Percentiles rank a stretch among this genome's conserved stretches.
phyloP scores from a whole-genome alignment of 2,888 invertebrate species.

The Andrena chrysosceles region DNA sequence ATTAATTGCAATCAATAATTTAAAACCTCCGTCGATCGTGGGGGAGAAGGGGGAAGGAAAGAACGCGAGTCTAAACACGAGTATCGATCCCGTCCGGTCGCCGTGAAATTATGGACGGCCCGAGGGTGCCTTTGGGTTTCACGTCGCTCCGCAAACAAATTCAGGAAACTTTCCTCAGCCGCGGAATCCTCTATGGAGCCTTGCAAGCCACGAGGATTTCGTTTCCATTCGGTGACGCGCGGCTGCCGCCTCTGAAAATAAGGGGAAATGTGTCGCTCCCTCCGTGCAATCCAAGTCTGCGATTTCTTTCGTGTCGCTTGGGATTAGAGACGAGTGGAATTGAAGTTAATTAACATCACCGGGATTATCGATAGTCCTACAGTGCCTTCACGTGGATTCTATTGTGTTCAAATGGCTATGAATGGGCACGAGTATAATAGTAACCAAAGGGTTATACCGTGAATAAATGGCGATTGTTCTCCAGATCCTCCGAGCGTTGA shows the following conservation, averaged over 20 bases:
- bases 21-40: not conserved
- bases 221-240: constrained; percentile 25
- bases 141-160: constrained; percentile 41
- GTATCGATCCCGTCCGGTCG: constrained; percentile 34
- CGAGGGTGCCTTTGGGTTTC: not conserved
- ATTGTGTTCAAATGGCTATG: not conserved
- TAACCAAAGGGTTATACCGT: not conserved
- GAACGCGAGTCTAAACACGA: constrained; percentile 8
- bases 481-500: constrained; percentile 90
- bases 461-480: constrained; percentile 26
- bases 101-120: constrained; percentile 37
- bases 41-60: not conserved
- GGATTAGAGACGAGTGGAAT: not conserved
- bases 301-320: not conserved
- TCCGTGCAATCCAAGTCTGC: constrained; percentile 18
- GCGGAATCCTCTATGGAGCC: constrained; percentile 38
- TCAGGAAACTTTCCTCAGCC: constrained; percentile 41
- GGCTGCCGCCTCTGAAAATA: constrained; percentile 29
- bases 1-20: constrained; percentile 43
- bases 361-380: too few relatives aligned
- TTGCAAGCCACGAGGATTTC: constrained; percentile 27
- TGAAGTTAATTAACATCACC: not conserved
- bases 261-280: not conserved
- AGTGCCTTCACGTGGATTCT: not conserved
- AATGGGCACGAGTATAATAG: not conserved